Base-by-base conservation (phyloP, 2,113 vertebrate genomes). In the Notiomystis cincta region DNA sequence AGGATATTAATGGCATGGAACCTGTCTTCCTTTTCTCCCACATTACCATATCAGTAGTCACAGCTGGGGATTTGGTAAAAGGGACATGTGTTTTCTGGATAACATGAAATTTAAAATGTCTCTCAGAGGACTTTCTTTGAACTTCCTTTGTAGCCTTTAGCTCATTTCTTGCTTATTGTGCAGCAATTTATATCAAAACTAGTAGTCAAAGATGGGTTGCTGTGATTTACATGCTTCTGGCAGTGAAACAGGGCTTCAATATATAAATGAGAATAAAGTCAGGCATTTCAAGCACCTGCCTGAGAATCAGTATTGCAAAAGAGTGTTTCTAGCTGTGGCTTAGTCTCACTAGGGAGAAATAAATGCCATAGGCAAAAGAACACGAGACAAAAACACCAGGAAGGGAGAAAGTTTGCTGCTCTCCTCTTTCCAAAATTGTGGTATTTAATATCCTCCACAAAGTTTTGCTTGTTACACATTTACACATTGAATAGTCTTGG, bases 161-260 rank as follows among this genome's bases (percentile, higher is more conserved):
- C 51, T 87, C 20, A 75, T 76, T 89, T 85, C 79, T 82, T 85
- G 48, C 75, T 90, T 87, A 66, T 91, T 87, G 33, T 61, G 40
- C 21, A 87, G 72, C 33, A 94, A 83, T 91, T 87, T 79, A 40
- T 47, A 95, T 64, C 57, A 87, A 90, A 92, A 79, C 30, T 37
- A 30, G 42, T 35, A 92, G 53, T 81, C 61, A 90, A 51, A 80
- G 40, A 65, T 64, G 33, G 13, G 18, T 66, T 42, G 30, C 56
- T 85, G 81, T 91, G 83, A 94, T 89, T 93, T 87, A 80, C 82
- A 54, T n/a, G 44, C 31, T 83, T 75, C 90, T 82, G 62, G 69
- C 37, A 64, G 53, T 48, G 51, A 48, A 80, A 53, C 17, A 78
- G 37, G 45, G 35, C 35, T 96, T 93, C 75, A 71, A 60, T 38